A percentile compares a stretch with the other conserved stretches of the same genome.
These are phyloP conservation scores for Microplitis demolitor DNA, from an alignment of 1,140 invertebrate genomes.

Conservation along the genomic window DNA sequence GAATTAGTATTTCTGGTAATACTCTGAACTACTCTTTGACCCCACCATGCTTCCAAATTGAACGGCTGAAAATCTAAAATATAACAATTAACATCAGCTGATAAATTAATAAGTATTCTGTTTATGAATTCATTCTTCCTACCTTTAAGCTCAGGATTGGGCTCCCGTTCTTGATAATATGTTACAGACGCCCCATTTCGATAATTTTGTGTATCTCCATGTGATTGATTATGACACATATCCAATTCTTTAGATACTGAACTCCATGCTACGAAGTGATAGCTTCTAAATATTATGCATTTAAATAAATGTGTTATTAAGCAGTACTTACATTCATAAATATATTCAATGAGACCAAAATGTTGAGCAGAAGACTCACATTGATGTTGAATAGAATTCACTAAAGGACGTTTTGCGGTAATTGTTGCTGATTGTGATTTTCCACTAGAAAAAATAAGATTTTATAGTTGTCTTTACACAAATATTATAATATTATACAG, in stretches of 20 bases:
- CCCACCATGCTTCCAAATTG: constrained; percentile 68
- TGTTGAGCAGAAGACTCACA: constrained; percentile 58
- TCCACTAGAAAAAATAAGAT: constrained; percentile 32
- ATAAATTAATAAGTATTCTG: background rate
- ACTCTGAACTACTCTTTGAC: constrained; percentile 64
- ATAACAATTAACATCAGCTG: constrained; percentile 7
- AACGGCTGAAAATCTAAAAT: constrained; percentile 67
- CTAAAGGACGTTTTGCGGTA: constrained; percentile 58
- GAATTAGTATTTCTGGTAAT: constrained; percentile 56
- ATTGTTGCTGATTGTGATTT: constrained; percentile 55
- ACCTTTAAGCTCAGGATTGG: constrained; percentile 61
- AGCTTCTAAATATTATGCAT: background rate
- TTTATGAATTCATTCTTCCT: background rate
- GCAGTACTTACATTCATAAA: constrained; percentile 57
- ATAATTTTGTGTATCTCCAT: constrained; percentile 50
- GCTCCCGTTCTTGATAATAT: constrained; percentile 60
- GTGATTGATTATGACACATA: constrained; percentile 50
- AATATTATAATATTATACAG: too few species aligned
- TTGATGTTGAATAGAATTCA: constrained; percentile 52
- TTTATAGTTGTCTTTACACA: too few species aligned
- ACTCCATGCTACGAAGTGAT: constrained; percentile 54
- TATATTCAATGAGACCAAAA: constrained; percentile 64
- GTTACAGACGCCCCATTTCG: constrained; percentile 54
- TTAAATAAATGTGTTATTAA: background rate
- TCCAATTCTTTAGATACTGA: constrained; percentile 57